Conservation (phyloP, 2,888 invertebrate species). For the Drosophila sordidula region DNA sequence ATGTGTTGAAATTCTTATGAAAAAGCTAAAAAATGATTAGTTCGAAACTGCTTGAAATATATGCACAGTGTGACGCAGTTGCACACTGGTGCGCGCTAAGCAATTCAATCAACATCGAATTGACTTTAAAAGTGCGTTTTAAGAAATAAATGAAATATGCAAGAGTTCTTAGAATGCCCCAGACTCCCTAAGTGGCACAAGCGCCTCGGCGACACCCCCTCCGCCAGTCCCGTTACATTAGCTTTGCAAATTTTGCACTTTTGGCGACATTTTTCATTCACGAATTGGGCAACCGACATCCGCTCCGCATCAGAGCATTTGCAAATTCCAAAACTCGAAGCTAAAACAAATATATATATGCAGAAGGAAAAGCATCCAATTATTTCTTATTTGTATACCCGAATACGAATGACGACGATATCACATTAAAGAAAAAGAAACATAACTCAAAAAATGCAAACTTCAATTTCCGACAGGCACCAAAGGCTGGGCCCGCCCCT, state of each 20-base stretch:
- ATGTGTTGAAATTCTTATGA: slow-evolving; percentile 23
- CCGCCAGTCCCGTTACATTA: slow-evolving; percentile 21
- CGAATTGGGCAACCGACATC: slow-evolving; percentile 71
- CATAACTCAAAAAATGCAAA: slow-evolving; percentile 60
- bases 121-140: slow-evolving; percentile 41
- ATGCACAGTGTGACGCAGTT: slow-evolving; percentile 33
- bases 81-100: slow-evolving; percentile 31
- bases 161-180: slow-evolving; percentile 47
- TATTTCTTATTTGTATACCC: slow-evolving; percentile 25
- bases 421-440: slow-evolving; percentile 19
- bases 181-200: slow-evolving; percentile 22
- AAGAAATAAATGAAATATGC: slow-evolving; percentile 60
- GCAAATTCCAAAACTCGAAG: slow-evolving; percentile 28
- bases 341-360: slow-evolving; percentile 23
- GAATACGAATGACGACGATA: slow-evolving; percentile 1
- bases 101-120: slow-evolving; percentile 46
- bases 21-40: slow-evolving; percentile 14
- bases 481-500: slow-evolving; percentile 10
- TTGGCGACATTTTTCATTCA: slow-evolving; percentile 68
- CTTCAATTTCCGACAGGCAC: slow-evolving; percentile 67
- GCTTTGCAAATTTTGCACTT: slow-evolving; percentile 69
- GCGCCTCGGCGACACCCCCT: background rate
- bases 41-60: slow-evolving; percentile 13
- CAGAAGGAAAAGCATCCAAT: slow-evolving; percentile 24
- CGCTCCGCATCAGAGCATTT: slow-evolving; percentile 41